Evolutionary conservation across 37 sponge, comb jelly and placozoan species (phyloP).

Genomic region (Chondrilla cf. caribensis): DNA sequence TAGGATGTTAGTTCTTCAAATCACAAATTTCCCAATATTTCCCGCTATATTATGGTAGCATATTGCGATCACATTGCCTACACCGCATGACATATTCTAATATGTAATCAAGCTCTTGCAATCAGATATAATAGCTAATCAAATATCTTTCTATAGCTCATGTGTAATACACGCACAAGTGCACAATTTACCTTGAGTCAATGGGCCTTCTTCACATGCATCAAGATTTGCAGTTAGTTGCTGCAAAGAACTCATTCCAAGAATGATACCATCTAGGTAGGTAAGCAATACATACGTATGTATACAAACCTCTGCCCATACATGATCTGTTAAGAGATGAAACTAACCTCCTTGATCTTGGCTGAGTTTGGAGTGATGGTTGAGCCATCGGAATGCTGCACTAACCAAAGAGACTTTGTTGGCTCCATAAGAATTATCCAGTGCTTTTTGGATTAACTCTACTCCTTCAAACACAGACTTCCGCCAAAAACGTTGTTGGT

Average conservation of each 20-base stretch:
- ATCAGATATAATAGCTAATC: no score
- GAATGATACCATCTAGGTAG: constrained; percentile 81
- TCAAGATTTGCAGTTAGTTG: constrained; percentile 59
- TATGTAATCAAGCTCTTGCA: no score
- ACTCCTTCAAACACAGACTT: constrained; percentile 57
- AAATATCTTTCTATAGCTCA: no score
- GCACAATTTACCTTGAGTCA: constrained; percentile 40
- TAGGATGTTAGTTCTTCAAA: no score
- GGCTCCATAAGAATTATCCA: constrained; percentile 53
- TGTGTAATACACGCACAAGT: no score
- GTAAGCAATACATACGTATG: no score
- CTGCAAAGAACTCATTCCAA: constrained; percentile 61
- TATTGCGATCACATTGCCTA: no score
- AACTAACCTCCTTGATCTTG: neutral
- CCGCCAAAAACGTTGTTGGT: constrained; percentile 78
- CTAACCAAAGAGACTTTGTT: constrained; percentile 50
- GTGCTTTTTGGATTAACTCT: constrained; percentile 39
- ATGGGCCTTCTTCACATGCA: constrained; percentile 72
- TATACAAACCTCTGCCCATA: no score
- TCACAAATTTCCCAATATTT: no score
- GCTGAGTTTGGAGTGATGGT: constrained; percentile 67
- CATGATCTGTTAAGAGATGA: no score
- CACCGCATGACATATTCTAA: no score
- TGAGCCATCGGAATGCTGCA: constrained; percentile 76
- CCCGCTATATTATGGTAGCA: no score